phyloP scores from a whole-genome alignment of 1,140 invertebrate species.

The Augochlora pura region DNA sequence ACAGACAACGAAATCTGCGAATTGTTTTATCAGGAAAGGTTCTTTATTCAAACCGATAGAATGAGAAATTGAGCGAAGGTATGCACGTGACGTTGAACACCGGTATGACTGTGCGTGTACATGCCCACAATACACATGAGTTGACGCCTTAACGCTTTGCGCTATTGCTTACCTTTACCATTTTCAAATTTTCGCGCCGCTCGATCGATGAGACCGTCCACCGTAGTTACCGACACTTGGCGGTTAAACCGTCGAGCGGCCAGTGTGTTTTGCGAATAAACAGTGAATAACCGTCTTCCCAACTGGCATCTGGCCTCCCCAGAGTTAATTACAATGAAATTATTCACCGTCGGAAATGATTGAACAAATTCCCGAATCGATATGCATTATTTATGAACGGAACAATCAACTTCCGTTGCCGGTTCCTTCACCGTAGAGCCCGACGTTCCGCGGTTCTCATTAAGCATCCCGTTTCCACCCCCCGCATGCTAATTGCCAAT shows the following conservation, averaged over 20 bases:
- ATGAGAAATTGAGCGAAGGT: slow-evolving; percentile 14
- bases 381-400: neutral
- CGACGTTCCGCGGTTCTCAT: neutral
- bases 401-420: neutral
- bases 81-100: slow-evolving; percentile 33
- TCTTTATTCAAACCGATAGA: neutral
- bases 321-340: neutral
- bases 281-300: neutral
- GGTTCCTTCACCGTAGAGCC: too few relatives aligned
- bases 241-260: neutral
- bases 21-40: too few relatives aligned
- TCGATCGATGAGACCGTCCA: slow-evolving; percentile 37
- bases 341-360: neutral
- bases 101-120: slow-evolving; percentile 24
- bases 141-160: slow-evolving; percentile 66
- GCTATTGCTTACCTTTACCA: slow-evolving; percentile 57
- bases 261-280: neutral
- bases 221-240: neutral
- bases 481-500: slow-evolving; percentile 9
- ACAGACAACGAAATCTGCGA: too few relatives aligned
- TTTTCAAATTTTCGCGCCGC: slow-evolving; percentile 5
- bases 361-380: neutral
- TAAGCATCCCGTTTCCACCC: neutral
- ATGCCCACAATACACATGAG: slow-evolving; percentile 33
- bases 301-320: neutral